These are phyloP conservation scores for Ichneumoninae sp. DNA, from an alignment of 2,888 invertebrate genomes.

Conservation along the genomic window DNA sequence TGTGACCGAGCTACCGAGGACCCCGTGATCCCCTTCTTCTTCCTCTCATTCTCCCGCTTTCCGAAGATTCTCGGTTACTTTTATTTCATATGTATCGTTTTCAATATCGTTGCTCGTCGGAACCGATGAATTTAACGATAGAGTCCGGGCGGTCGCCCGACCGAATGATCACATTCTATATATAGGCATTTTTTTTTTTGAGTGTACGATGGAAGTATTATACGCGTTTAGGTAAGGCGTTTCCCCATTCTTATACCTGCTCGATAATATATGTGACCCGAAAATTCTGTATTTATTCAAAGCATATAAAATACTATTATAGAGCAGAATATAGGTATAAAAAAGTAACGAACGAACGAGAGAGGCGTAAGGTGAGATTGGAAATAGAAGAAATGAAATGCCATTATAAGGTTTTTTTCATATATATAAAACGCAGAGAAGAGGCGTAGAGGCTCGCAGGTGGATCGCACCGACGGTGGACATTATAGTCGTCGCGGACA, in stretches of 20 bases:
- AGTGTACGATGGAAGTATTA: conserved; percentile 43
- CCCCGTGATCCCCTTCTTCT: conserved; percentile 13
- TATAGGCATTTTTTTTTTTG: conserved; percentile 10
- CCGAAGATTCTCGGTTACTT: conserved; percentile 36
- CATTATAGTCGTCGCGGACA: conserved; percentile 25
- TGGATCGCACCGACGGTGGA: conserved; percentile 16
- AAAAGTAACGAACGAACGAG: background rate
- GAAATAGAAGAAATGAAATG: conserved; percentile 33
- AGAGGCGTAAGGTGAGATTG: conserved; percentile 45
- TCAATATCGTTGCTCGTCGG: conserved; percentile 46
- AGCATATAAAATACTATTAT: conserved; percentile 35
- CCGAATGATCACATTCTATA: conserved; percentile 20
- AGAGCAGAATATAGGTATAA: conserved; percentile 27
- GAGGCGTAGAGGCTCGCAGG: conserved; percentile 36
- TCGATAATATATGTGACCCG: conserved; percentile 60
- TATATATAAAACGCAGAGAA: background rate
- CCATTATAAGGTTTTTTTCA: background rate
- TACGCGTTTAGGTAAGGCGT: conserved; percentile 22
- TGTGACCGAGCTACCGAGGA: conserved; percentile 55
- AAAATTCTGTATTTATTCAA: conserved; percentile 30
- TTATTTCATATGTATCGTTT: conserved; percentile 49
- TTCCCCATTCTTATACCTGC: conserved; percentile 53
- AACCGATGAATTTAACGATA: conserved; percentile 64
- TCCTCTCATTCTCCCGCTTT: conserved; percentile 21
- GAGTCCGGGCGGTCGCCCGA: conserved; percentile 62